These are phyloP conservation scores for Hemicordylus capensis DNA, from an alignment of 2,113 vertebrate species.

Conservation along the genomic window DNA sequence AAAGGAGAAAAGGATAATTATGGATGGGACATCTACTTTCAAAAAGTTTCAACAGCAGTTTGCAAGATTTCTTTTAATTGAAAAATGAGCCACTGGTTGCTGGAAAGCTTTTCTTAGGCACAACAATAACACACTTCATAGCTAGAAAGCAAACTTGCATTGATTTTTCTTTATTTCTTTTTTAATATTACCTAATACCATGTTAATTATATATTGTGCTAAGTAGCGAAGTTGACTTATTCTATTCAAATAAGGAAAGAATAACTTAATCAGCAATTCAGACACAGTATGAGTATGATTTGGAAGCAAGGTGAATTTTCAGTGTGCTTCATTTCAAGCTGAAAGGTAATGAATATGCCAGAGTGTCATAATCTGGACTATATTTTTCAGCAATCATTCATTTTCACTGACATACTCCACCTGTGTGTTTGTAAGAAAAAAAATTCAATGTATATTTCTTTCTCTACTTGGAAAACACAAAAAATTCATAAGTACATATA, in stretches of 20 bases:
- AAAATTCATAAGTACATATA: neutral
- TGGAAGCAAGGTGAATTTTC: neutral
- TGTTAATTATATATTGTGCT: conserved; percentile 24
- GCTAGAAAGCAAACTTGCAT: rapidly evolving
- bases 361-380: neutral
- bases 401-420: neutral
- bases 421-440: neutral
- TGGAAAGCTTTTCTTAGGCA: neutral
- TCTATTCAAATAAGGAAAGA: conserved; percentile 8
- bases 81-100: neutral
- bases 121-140: neutral
- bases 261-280: conserved; percentile 51
- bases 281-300: conserved; percentile 10
- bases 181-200: neutral
- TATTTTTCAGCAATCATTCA: neutral
- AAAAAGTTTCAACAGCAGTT: neutral
- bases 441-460: neutral
- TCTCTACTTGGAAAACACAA: neutral
- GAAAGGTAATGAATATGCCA: neutral
- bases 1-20: too few relatives aligned
- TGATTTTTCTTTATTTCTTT: neutral
- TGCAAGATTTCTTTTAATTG: neutral
- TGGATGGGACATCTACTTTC: too few relatives aligned
- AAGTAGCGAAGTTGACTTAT: neutral
- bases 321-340: conserved; percentile 15